Base-by-base conservation (phyloP, 2,113 vertebrate species). In the Phoxinus phoxinus region DNA sequence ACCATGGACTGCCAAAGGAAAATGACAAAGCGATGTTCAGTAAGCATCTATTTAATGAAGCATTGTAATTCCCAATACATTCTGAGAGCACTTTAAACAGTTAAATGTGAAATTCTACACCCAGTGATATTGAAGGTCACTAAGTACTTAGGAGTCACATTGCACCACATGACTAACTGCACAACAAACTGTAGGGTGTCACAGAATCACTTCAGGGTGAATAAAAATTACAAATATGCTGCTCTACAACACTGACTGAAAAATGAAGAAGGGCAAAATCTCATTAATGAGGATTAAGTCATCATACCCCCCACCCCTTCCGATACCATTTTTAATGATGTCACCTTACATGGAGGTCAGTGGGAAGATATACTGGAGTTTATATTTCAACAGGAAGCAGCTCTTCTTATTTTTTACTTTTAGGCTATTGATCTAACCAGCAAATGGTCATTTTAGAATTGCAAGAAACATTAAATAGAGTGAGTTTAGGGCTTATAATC, bases 1-100 rank as follows among this genome's bases (percentile, higher is more conserved):
- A 99, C 97, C 97, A 98, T 98, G 84, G 98, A 99, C 98, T 99
- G 92, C 41, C 89, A 81, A 90, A 90, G 88, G 35, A 89, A 87
- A 84, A 87, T 61, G 78, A 85, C 8, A 74, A 59, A 74, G n/a
- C 51, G 30, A 44, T 56, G 48, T 15, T 84, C 76, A 67, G 84
- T 86, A 80, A 51, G 83, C n/a, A n/a, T n/a, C 65, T 41, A 84
- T 79, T 86, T 79, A 88, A 76, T 81, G 82, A 82, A 85, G 85
- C 85, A 78, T 71, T 27, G 37, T 72, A 72, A 86, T 84, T 69
- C 74, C 76, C 61, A 63, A 63, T 59, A 76, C 76, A 84, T 85
- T 77, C 30, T 46, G 59, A 86, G 79, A 82, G 71, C 86, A 84
- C 87, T 78, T 84, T 76, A 86, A 86, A 78, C 58, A 67, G 44